Percentiles rank a stretch among this genome's conserved stretches.
These are phyloP conservation scores for Jacana jacana DNA, from an alignment of 2,113 vertebrate species.

Conservation along the genomic window DNA sequence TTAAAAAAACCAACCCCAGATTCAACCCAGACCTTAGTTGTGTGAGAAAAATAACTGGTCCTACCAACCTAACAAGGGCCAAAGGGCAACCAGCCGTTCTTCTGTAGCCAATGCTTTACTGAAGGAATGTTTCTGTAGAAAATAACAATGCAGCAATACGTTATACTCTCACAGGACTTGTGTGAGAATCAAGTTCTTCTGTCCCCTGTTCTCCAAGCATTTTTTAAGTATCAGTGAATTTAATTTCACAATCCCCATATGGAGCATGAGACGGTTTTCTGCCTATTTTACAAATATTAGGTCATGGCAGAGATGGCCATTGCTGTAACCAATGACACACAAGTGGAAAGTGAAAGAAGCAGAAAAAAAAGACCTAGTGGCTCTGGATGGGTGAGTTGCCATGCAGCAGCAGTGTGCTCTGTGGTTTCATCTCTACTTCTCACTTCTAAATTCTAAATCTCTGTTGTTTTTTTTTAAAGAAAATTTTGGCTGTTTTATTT, in stretches of 20 bases:
- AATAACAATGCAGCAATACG: background rate
- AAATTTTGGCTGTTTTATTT: background rate
- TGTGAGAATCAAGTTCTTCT: background rate
- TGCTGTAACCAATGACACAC: background rate
- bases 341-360: background rate
- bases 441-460: background rate
- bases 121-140: background rate
- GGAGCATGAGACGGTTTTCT: background rate
- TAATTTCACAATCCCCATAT: background rate
- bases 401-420: background rate
- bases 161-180: background rate
- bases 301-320: background rate
- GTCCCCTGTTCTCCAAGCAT: background rate
- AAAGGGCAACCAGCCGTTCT: background rate
- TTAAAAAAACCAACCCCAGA: background rate
- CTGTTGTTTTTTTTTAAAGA: background rate
- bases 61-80: background rate
- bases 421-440: background rate
- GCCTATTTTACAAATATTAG: background rate
- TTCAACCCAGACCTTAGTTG: background rate
- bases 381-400: background rate
- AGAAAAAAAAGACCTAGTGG: background rate
- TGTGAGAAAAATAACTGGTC: background rate
- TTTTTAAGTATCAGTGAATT: background rate
- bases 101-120: background rate